Conservation (phyloP, 2,888 invertebrate genomes). For the Dendrolimus pini region DNA sequence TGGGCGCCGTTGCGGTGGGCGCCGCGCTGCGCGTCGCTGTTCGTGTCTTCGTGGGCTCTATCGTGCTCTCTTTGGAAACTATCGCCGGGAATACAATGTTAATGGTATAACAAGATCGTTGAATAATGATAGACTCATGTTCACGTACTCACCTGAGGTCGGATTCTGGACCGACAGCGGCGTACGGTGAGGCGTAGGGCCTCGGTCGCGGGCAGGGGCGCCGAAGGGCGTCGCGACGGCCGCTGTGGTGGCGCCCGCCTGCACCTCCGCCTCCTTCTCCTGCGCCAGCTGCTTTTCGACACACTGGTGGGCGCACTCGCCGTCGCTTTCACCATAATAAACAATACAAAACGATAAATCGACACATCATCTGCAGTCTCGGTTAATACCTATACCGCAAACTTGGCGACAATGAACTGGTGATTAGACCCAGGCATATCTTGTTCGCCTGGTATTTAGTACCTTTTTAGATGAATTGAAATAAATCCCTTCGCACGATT, state of each 20-base stretch:
- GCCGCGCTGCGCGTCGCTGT: background rate
- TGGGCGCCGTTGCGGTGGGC: conserved; percentile 1
- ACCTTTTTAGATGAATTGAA: no score
- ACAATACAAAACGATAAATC: background rate
- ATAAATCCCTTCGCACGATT: no score
- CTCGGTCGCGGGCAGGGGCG: background rate
- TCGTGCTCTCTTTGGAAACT: background rate
- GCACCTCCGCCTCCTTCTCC: conserved; percentile 1
- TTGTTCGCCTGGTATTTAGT: no score
- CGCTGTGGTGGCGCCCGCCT: conserved; percentile 1
- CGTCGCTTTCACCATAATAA: conserved; percentile 22
- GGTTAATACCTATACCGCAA: background rate
- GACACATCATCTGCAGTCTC: background rate
- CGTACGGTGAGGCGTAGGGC: conserved; percentile 3
- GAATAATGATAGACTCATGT: background rate
- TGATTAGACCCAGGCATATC: no score
- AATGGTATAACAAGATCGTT: background rate
- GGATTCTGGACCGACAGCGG: background rate
- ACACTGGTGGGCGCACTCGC: conserved; percentile 39
- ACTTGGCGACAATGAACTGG: background rate
- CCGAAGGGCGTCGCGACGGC: background rate
- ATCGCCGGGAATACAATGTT: background rate
- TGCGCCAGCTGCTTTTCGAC: conserved; percentile 34
- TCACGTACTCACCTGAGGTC: background rate
- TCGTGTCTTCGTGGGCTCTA: background rate